phyloP scores from a whole-genome alignment of 2,888 invertebrate genomes.

The Heteropelma amictum region DNA sequence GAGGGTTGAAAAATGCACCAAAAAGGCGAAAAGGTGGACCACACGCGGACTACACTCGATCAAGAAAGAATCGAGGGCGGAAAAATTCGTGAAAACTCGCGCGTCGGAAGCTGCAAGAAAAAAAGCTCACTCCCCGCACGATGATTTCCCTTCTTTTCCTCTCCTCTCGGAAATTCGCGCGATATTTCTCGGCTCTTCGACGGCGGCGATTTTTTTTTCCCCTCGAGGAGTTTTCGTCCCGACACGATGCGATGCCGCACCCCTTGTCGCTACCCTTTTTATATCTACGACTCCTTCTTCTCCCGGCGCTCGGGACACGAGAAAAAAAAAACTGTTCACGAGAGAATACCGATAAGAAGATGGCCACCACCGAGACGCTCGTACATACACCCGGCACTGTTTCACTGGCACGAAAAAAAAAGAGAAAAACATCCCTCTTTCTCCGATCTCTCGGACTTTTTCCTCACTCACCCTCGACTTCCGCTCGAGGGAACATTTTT shows the following conservation, averaged over 20 bases:
- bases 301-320: background rate
- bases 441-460: background rate
- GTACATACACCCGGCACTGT: conserved; percentile 26
- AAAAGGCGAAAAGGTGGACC: too few relatives aligned
- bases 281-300: background rate
- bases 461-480: background rate
- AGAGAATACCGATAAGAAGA: conserved; percentile 40
- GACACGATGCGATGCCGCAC: background rate
- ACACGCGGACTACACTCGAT: too few relatives aligned
- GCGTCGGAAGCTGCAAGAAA: too few relatives aligned
- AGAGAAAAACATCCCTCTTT: background rate
- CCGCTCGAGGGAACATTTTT: background rate
- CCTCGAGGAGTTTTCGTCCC: background rate
- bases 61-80: too few relatives aligned
- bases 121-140: too few relatives aligned
- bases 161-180: background rate
- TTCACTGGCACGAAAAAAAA: conserved; percentile 12
- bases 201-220: background rate
- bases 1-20: too few relatives aligned
- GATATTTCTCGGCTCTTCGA: background rate
- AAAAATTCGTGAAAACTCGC: too few relatives aligned
- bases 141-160: too few relatives aligned
- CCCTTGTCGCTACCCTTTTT: background rate
- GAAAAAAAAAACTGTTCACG: conserved; percentile 14
- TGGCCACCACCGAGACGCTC: conserved; percentile 46